Percentiles rank a stretch among this genome's conserved stretches.
These are phyloP conservation scores for Corbicula japonica DNA, from an alignment of 2,888 invertebrate genomes.

Conservation along the genomic window DNA sequence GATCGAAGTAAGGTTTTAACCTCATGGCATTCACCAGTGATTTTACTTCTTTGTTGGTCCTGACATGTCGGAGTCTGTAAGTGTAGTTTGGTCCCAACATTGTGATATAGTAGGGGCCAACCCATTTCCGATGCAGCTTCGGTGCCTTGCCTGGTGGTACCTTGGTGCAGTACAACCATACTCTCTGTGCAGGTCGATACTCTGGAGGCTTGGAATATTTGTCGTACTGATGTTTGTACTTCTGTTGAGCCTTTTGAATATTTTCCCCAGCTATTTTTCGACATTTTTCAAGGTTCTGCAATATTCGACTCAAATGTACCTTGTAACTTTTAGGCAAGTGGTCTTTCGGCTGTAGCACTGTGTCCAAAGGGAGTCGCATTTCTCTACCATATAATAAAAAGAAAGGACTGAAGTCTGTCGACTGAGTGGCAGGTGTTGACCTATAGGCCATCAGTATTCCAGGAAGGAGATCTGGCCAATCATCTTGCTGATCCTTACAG, in stretches of 20 bases:
- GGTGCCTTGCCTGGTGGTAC: slow-evolving; percentile 36
- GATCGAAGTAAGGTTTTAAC: slow-evolving; percentile 49
- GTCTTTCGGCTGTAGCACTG: slow-evolving; percentile 31
- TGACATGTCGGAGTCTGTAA: slow-evolving; percentile 33
- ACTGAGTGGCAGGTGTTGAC: slow-evolving; percentile 56
- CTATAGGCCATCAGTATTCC: slow-evolving; percentile 62
- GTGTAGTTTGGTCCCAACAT: slow-evolving; percentile 22
- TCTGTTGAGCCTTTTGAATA: slow-evolving; percentile 35
- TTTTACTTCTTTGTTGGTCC: slow-evolving; percentile 34
- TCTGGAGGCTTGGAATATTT: slow-evolving; percentile 28
- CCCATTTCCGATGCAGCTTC: slow-evolving; percentile 43
- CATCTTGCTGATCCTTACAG: slow-evolving; percentile 40
- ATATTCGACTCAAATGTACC: slow-evolving; percentile 3
- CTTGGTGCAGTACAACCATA: slow-evolving; percentile 42
- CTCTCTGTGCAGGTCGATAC: slow-evolving; percentile 35
- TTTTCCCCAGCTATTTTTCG: slow-evolving; percentile 52
- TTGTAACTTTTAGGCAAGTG: slow-evolving; percentile 13
- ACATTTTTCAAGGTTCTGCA: too few relatives aligned
- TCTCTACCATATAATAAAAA: slow-evolving; percentile 49
- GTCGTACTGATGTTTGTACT: slow-evolving; percentile 48
- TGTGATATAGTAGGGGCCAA: slow-evolving; percentile 42
- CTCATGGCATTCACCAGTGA: slow-evolving; percentile 43
- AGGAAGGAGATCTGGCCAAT: slow-evolving; percentile 58
- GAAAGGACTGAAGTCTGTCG: slow-evolving; percentile 48
- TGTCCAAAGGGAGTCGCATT: slow-evolving; percentile 49